Evolutionary conservation across 2,797 vertebrate species (phyloP), one percentile per base, ranked within the genome.

Genomic region (Rousettus madagascariensis): DNA sequence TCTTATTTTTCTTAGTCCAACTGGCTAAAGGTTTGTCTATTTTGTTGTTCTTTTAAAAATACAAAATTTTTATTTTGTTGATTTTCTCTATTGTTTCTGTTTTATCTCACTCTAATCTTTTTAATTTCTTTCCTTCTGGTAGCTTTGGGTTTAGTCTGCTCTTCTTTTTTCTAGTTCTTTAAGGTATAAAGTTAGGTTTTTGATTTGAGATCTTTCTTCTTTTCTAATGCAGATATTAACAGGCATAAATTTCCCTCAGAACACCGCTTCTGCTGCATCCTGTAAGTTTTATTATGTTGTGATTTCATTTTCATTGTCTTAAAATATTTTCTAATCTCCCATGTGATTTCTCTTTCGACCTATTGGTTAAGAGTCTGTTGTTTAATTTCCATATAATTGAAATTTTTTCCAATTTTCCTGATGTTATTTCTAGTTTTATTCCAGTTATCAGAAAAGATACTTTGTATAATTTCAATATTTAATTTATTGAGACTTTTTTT

Each of bases 311-410:
- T 84, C 36, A 71, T 78, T 74, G 22, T 46, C 59, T 89, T 66
- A 72, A 86, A 59, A n/a, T 65, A 72, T 22, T 53, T 84, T 66
- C 57, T 89, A 79, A 72, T 79, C 41, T 36, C 22, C 26, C 36
- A 51, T 90, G 55, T 84, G 49, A 85, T 86, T 90, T 78, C 63
- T 90, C 83, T 69, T 87, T 65, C 65, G 46, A 66, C 38, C 53
- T 28, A 46, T 9, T 74, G 43, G 55, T 61, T 87, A 83, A 78
- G 22, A 57, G 1, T 51, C 28, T 46, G 20, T 77, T 41, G 30
- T 57, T 77, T 74, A 74, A 92, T 53, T 96, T 69, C 33, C 15
- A 65, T 66, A 80, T n/a, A 86, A 51, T 69, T 75, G 20, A 17
- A 89, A 49, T 49, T 1, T 33, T 33, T 36, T 75, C 46, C 36